Percentiles rank a stretch among this genome's conserved stretches.
These are phyloP conservation scores for Gila orcuttii DNA, from an alignment of 2,113 vertebrate species.

Conservation along the genomic window DNA sequence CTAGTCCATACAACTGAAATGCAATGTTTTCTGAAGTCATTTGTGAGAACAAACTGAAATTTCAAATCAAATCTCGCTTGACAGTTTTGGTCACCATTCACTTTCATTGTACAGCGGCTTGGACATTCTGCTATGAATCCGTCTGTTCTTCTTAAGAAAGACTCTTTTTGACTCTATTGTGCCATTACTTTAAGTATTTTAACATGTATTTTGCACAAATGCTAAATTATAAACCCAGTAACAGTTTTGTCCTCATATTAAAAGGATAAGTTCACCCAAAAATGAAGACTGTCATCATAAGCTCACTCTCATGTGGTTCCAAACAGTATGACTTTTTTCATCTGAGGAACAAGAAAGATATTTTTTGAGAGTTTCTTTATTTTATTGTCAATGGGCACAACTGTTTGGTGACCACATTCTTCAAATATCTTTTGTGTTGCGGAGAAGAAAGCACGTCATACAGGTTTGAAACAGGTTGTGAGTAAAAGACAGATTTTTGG, in stretches of 20 bases:
- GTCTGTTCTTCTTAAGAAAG: not conserved
- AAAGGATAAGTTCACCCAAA: not conserved
- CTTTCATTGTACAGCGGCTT: not conserved
- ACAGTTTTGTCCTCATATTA: not conserved
- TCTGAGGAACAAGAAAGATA: not conserved
- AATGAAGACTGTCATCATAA: not conserved
- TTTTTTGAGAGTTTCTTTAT: not conserved
- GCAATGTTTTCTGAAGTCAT: not conserved
- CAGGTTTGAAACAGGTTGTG: not conserved
- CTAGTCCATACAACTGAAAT: not conserved
- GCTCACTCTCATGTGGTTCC: not conserved
- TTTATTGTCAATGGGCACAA: not conserved
- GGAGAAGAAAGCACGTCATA: not conserved
- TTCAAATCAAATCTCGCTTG: not conserved
- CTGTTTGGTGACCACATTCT: not conserved
- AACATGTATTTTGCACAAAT: not conserved
- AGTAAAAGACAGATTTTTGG: not conserved
- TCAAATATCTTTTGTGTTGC: not conserved
- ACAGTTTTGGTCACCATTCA: conserved; percentile 3
- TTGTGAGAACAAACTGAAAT: not conserved
- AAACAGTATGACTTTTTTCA: not conserved
- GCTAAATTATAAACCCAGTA: not conserved
- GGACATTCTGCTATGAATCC: not conserved
- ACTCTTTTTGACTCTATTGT: no score
- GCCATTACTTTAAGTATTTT: not conserved